Conservation (phyloP, 1,140 invertebrate genomes). For the Stegodyphus dumicola region DNA sequence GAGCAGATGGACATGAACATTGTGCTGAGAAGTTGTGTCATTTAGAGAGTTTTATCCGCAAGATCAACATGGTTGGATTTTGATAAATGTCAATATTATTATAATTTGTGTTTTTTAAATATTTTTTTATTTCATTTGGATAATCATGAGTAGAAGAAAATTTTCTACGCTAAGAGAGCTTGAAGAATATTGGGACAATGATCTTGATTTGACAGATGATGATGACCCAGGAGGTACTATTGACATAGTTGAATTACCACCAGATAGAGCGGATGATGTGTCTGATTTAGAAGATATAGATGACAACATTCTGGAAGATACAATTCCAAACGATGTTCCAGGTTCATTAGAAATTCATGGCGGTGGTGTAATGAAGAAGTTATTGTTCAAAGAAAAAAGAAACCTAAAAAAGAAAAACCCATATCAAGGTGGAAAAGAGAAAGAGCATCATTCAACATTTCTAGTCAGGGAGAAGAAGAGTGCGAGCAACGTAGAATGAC, state of each 20-base stretch:
- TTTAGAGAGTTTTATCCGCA: conserved; percentile 19
- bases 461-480: conserved; percentile 36
- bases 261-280: conserved; percentile 17
- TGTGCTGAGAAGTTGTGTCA: conserved; percentile 18
- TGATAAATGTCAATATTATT: conserved; percentile 16
- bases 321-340: conserved; percentile 7
- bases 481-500: conserved; percentile 38
- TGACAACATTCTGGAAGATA: conserved; percentile 19
- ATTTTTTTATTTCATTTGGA: conserved; percentile 19
- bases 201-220: conserved; percentile 22
- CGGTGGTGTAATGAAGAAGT: neutral
- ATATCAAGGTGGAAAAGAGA: conserved; percentile 39
- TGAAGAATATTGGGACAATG: conserved; percentile 34
- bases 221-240: conserved; percentile 10
- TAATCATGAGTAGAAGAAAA: conserved; percentile 29
- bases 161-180: conserved; percentile 31
- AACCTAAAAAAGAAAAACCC: conserved; percentile 36
- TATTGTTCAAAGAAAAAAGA: neutral
- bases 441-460: conserved; percentile 40
- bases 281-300: conserved; percentile 19
- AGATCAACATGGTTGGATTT: conserved; percentile 14
- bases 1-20: conserved; percentile 16
- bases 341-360: conserved; percentile 2
- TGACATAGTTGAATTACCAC: conserved; percentile 19
- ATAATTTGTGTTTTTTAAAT: conserved; percentile 12